A percentile compares a stretch with the other conserved stretches of the same genome.
Evolutionary conservation across 1,140 invertebrate genomes (phyloP).

Genomic region (Melipona quadrifasciata): DNA sequence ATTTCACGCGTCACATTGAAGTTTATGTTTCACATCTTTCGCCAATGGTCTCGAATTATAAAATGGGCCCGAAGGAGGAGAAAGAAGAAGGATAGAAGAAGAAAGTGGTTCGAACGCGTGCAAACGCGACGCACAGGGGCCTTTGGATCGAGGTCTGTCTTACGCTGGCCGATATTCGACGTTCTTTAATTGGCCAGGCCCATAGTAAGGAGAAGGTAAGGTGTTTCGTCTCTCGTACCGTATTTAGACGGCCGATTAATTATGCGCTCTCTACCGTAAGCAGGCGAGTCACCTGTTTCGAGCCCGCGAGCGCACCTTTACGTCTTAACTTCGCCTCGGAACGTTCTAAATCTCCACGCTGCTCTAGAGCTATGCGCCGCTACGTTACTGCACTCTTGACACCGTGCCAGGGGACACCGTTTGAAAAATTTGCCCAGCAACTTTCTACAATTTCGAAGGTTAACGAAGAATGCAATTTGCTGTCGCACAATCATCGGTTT

Average conservation of each 20-base stretch:
- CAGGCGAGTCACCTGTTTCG: conserved; percentile 57
- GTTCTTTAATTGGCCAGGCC: conserved; percentile 55
- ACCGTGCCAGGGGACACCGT: conserved; percentile 48
- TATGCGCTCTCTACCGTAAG: conserved; percentile 66
- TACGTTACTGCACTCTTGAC: conserved; percentile 23
- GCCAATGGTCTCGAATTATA: not conserved
- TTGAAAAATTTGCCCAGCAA: conserved; percentile 24
- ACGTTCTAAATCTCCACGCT: conserved; percentile 44
- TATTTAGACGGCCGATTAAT: conserved; percentile 70
- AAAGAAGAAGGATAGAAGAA: conserved; percentile 7
- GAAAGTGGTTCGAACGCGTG: conserved; percentile 51
- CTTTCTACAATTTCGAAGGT: conserved; percentile 47
- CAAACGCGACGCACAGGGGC: not conserved
- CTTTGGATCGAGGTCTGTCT: conserved; percentile 32
- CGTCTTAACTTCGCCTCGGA: conserved; percentile 50
- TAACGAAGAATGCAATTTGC: not conserved
- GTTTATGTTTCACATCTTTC: too few species aligned
- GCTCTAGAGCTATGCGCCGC: not conserved
- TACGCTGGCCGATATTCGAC: conserved; percentile 55
- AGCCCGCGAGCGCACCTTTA: conserved; percentile 38
- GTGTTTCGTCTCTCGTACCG: conserved; percentile 58
- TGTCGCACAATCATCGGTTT: too few species aligned
- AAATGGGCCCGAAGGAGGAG: too few species aligned
- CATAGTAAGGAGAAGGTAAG: conserved; percentile 25
- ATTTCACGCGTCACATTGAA: too few species aligned